Evolutionary conservation across 2,113 vertebrate genomes (phyloP).

Genomic region (Ornithorhynchus anatinus): DNA sequence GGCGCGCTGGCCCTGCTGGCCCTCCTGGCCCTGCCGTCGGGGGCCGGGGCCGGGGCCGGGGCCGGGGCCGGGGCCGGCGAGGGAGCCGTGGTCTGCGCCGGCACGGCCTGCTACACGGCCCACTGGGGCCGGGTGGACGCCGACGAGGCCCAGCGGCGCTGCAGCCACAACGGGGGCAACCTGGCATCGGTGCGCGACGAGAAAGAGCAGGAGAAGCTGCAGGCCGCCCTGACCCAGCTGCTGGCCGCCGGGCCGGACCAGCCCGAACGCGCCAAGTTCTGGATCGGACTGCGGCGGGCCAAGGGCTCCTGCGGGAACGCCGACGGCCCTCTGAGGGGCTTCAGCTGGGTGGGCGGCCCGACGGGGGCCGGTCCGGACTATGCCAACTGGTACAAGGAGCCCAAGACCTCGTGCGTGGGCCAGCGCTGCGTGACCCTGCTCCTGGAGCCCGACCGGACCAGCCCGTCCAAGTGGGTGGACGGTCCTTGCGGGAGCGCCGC

Average conservation of each 20-base stretch:
- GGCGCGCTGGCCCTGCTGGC: background rate
- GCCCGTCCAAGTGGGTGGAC: slow-evolving; percentile 55
- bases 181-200: slow-evolving; percentile 55
- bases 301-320: slow-evolving; percentile 46
- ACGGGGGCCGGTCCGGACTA: slow-evolving; percentile 44
- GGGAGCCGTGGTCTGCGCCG: slow-evolving; percentile 55
- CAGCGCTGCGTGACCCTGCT: slow-evolving; percentile 61
- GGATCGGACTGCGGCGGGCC: slow-evolving; percentile 72
- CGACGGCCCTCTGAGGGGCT: slow-evolving; percentile 60
- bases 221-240: slow-evolving; percentile 48
- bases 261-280: slow-evolving; percentile 65
- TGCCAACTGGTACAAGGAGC: slow-evolving; percentile 61
- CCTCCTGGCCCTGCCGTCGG: background rate
- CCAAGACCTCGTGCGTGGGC: slow-evolving; percentile 56
- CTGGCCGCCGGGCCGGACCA: background rate
- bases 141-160: slow-evolving; percentile 39
- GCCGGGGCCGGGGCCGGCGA: background rate
- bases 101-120: slow-evolving; percentile 68
- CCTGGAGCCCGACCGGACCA: background rate
- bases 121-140: slow-evolving; percentile 52
- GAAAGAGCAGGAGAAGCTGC: slow-evolving; percentile 52
- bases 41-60: background rate
- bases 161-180: slow-evolving; percentile 65
- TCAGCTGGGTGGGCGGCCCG: slow-evolving; percentile 61
- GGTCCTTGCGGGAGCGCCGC: background rate